Evolutionary conservation across 2,888 invertebrate species (phyloP).

Genomic region (Drosophila neonasuta): DNA sequence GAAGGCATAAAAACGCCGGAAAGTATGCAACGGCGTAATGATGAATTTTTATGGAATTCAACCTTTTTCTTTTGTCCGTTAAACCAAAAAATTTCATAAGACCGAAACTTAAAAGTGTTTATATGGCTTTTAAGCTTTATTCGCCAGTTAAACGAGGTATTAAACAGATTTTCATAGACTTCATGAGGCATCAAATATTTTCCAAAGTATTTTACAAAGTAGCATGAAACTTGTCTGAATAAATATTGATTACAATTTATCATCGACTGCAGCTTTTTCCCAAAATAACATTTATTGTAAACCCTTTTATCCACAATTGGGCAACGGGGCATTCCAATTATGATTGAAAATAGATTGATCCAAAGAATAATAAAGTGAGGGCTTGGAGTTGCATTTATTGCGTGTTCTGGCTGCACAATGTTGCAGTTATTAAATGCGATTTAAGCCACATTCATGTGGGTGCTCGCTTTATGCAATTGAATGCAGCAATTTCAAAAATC

Average conservation of each 20-base stretch:
- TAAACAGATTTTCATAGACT: neutral
- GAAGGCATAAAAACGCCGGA: slow-evolving; percentile 27
- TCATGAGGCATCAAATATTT: neutral
- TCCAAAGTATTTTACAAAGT: neutral
- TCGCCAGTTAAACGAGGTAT: neutral
- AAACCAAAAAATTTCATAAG: neutral
- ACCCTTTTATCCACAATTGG: neutral
- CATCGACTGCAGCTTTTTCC: neutral
- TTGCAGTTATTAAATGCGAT: slow-evolving; percentile 67
- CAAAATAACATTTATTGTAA: neutral
- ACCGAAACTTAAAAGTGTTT: neutral
- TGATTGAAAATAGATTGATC: slow-evolving; percentile 15
- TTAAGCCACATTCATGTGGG: slow-evolving; percentile 57
- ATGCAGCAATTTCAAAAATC: slow-evolving; percentile 35
- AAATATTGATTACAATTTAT: neutral
- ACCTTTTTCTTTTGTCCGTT: slow-evolving; percentile 24
- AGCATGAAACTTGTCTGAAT: too few relatives aligned
- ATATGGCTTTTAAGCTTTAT: neutral
- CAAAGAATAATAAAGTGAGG: slow-evolving; percentile 5
- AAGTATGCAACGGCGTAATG: slow-evolving; percentile 58
- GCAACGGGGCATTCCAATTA: neutral
- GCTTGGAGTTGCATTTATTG: slow-evolving; percentile 5
- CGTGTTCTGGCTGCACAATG: slow-evolving; percentile 3
- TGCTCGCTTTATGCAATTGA: slow-evolving; percentile 42
- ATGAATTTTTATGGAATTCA: slow-evolving; percentile 37